Conservation (phyloP, 2,888 invertebrate genomes). For the Stenotaenia linearis region DNA sequence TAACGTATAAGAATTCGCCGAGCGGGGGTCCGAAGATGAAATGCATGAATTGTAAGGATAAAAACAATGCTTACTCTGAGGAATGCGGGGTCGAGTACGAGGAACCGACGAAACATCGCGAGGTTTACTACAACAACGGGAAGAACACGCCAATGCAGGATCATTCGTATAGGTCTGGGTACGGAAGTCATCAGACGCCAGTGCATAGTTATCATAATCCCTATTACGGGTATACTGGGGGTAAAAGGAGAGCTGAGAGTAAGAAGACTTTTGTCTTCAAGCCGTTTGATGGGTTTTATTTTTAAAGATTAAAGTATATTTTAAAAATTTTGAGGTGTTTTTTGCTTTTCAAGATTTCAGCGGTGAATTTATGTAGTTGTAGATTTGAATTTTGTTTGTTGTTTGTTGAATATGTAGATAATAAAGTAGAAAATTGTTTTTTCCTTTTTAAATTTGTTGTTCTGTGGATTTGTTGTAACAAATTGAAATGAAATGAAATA, state of each 20-base stretch:
- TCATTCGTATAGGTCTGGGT: not conserved
- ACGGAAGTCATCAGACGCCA: not conserved
- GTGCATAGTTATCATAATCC: not conserved
- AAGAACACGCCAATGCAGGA: not conserved
- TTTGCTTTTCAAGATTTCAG: not conserved
- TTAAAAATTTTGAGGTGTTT: not conserved
- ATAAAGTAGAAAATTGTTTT: not conserved
- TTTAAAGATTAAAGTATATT: not conserved
- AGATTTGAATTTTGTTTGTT: not conserved
- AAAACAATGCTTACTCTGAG: conserved; percentile 13
- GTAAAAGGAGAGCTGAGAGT: not conserved
- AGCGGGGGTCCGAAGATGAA: conserved; percentile 30
- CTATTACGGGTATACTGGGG: not conserved
- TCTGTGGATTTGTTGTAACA: not conserved
- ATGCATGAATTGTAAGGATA: conserved; percentile 13
- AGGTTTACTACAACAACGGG: conserved; percentile 17
- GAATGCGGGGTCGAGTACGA: conserved; percentile 30
- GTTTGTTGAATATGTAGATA: not conserved
- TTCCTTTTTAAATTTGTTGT: not conserved
- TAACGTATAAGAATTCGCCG: not conserved
- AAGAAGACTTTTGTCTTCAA: not conserved
- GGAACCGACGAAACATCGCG: conserved; percentile 24
- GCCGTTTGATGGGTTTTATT: not conserved
- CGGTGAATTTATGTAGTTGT: not conserved
- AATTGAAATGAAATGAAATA: not conserved